Conservation (phyloP, 2,888 invertebrate genomes). For the Scaptomyza caliginosa region DNA sequence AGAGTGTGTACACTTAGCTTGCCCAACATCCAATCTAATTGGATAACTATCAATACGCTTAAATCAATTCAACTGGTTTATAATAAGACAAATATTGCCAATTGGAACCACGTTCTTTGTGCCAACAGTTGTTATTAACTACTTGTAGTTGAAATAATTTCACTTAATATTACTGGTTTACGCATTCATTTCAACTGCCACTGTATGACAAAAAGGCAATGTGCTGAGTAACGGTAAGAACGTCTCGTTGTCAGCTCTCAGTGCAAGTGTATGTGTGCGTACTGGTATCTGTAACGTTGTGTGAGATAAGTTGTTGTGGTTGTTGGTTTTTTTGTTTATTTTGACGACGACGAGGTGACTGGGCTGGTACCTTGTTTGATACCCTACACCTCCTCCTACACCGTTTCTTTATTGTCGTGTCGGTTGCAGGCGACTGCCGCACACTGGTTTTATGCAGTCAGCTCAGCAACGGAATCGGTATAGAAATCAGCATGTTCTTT, state of each 20-base stretch:
- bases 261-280: neutral
- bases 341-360: conserved; percentile 13
- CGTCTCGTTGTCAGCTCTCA: conserved; percentile 14
- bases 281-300: conserved; percentile 11
- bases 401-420: neutral
- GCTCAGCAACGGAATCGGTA: conserved; percentile 7
- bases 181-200: conserved; percentile 5
- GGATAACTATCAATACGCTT: neutral
- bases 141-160: neutral
- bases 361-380: conserved; percentile 11
- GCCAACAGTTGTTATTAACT: neutral
- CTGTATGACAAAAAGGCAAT: conserved; percentile 21
- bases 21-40: neutral
- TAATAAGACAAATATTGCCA: neutral
- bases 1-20: conserved; percentile 2
- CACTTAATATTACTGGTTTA: neutral
- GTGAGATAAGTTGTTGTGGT: conserved; percentile 23
- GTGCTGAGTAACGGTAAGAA: conserved; percentile 30
- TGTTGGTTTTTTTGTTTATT: neutral
- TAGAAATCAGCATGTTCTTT: conserved; percentile 36
- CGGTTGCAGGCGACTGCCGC: conserved; percentile 6
- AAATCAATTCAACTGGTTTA: neutral
- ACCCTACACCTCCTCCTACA: neutral
- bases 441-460: conserved; percentile 16
- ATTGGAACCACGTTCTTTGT: neutral